Conservation (phyloP, 2,797 vertebrate genomes). For the Thripadectes ignobilis region DNA sequence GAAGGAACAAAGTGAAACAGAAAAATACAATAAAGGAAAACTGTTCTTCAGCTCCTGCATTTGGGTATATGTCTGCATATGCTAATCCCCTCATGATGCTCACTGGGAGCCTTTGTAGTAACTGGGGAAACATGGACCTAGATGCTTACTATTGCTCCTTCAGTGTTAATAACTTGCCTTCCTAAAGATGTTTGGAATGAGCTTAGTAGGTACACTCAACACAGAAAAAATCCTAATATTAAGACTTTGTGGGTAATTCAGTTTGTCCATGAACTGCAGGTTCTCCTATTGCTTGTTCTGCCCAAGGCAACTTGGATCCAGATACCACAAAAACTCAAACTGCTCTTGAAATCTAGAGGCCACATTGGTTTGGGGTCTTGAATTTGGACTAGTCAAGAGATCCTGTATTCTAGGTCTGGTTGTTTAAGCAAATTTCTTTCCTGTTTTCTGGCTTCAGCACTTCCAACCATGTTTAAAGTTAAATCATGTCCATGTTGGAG, state of each 20-base stretch:
- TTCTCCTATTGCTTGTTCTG: not conserved
- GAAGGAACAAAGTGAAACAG: not conserved
- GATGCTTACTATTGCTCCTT: not conserved
- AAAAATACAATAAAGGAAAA: not conserved
- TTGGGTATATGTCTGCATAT: not conserved
- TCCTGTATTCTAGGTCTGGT: not conserved
- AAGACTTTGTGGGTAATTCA: not conserved
- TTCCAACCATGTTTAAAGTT: not conserved
- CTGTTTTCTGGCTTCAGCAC: not conserved
- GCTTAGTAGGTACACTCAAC: not conserved
- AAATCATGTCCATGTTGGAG: not conserved
- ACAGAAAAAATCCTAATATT: fast-evolving
- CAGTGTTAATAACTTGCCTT: not conserved
- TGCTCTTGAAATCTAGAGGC: not conserved
- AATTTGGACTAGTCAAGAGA: not conserved
- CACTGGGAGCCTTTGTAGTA: fast-evolving
- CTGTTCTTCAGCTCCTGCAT: not conserved
- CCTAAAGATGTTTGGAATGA: not conserved
- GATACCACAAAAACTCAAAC: not conserved
- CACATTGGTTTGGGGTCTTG: not conserved
- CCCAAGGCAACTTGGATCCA: not conserved
- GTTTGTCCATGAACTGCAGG: not conserved
- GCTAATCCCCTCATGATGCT: fast-evolving
- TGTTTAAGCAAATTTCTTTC: not conserved
- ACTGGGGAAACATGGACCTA: not conserved